Base-by-base conservation (phyloP, 1,140 invertebrate genomes). In the Rhagoletis zephyria region DNA sequence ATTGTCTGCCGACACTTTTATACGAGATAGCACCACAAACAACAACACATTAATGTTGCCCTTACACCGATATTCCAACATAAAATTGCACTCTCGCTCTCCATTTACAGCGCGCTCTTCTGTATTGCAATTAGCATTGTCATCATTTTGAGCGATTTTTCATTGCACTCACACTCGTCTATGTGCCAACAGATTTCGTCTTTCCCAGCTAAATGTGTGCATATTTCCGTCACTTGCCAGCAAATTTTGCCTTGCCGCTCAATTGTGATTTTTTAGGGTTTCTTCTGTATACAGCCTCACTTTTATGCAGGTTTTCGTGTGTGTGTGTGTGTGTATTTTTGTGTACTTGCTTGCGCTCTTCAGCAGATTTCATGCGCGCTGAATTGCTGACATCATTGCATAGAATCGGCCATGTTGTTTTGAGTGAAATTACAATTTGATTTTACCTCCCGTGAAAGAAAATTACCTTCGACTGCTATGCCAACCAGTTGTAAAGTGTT, bases 341-440 rank as follows among this genome's bases (percentile, higher is more conserved):
- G 30, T 30, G n/a, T 77, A 48, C 70, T 48, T 30, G 30, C 30
- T 30, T 30, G 74, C 74, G 74, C 74, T 81, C 74, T 81, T 81
- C 74, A 81, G 67, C 67, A 74, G 40, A n/a, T 30, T 51, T 5
- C 5, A 67, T 67, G 7, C 5, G 40, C 64, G 74, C 48, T 81
- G 74, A 81, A 81, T 56, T 16, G 45, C 74, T 81, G 74, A 81
- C 74, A 81, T 48, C 9, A n/a, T 81, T 81, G 30, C 1, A 12
- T 56, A 45, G 10, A 56, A 81, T 81, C 74, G 74, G 74, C 74
- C 74, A 81, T 81, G 48, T 81, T 81, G 74, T 81, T 81, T 81
- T 81, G 74, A 81, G 74, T 81, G 74, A 81, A 81, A 56, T 81
- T 81, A 9, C 19, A 59, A 77, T 81, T 81, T 56, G 7, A 30